phyloP scores from a whole-genome alignment of 23 tunicate species.

The Clavelina lepadiformis region DNA sequence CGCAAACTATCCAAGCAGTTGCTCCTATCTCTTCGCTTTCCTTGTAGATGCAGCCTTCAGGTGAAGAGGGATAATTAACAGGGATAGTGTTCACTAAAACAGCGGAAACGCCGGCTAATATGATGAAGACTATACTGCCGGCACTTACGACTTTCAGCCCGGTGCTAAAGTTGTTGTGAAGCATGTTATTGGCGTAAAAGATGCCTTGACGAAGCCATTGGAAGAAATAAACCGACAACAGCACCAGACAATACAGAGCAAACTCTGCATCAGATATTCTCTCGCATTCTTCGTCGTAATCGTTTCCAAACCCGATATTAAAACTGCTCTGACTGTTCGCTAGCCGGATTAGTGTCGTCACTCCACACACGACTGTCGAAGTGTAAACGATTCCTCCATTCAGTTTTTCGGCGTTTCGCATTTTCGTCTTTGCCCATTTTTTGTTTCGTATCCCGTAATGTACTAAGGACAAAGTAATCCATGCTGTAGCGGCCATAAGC shows the following conservation, averaged over 20 bases:
- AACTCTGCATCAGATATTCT: constrained; percentile 8
- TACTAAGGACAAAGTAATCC: constrained; percentile 23
- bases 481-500: constrained; percentile 1
- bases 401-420: constrained; percentile 6
- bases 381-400: constrained; percentile 22
- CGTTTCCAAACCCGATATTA: background rate
- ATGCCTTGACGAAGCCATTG: constrained; percentile 29
- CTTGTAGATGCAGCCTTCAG: constrained; percentile 9
- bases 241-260: background rate
- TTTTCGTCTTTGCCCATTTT: background rate
- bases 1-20: background rate
- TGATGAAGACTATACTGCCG: background rate
- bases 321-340: background rate
- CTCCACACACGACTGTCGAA: constrained; percentile 13
- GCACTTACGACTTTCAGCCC: constrained; percentile 1
- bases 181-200: constrained; percentile 31
- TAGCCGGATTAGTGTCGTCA: background rate
- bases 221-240: constrained; percentile 8
- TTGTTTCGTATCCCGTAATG: constrained; percentile 20
- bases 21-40: background rate
- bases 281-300: constrained; percentile 4
- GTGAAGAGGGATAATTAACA: background rate
- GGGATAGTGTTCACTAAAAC: constrained; percentile 3
- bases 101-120: constrained; percentile 1
- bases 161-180: constrained; percentile 9